phyloP scores from a whole-genome alignment of 64 coral and sea anemone species.

The Montipora sp. region DNA sequence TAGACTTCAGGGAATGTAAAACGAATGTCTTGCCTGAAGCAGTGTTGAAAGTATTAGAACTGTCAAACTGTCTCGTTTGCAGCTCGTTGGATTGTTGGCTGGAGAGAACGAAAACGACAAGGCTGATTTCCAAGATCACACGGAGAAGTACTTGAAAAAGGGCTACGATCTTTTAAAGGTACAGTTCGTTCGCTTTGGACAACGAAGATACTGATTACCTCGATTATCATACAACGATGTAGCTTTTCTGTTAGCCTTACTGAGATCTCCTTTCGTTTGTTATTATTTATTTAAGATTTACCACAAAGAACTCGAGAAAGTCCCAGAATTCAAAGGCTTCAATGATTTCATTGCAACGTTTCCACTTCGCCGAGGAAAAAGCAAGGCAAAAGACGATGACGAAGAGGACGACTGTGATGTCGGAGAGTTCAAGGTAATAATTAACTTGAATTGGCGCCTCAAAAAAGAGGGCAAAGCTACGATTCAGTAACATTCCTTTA shows the following conservation, averaged over 20 bases:
- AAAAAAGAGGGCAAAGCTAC: too few species aligned
- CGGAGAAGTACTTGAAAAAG: constrained; percentile 31
- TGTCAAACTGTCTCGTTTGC: neutral
- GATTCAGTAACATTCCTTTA: too few species aligned
- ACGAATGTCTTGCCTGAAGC: too few species aligned
- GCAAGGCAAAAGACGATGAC: constrained; percentile 67
- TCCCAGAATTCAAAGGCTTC: constrained; percentile 83
- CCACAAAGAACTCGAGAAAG: constrained; percentile 83
- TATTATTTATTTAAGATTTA: constrained; percentile 57
- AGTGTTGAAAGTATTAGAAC: too few species aligned
- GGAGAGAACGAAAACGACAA: neutral
- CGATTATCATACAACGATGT: too few species aligned
- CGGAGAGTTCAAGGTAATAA: constrained; percentile 91
- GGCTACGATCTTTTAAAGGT: constrained; percentile 77
- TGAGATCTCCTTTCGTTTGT: neutral
- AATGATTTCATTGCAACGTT: constrained; percentile 93
- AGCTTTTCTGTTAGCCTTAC: neutral
- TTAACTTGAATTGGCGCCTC: neutral
- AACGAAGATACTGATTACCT: neutral
- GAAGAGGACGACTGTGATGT: constrained; percentile 75
- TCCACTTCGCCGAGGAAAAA: constrained; percentile 79
- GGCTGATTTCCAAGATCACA: constrained; percentile 59
- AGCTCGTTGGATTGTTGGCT: constrained; percentile 35
- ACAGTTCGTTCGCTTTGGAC: neutral
- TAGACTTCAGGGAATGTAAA: neutral